phyloP scores from a whole-genome alignment of 2,797 vertebrate species.

The Falco rusticolus region DNA sequence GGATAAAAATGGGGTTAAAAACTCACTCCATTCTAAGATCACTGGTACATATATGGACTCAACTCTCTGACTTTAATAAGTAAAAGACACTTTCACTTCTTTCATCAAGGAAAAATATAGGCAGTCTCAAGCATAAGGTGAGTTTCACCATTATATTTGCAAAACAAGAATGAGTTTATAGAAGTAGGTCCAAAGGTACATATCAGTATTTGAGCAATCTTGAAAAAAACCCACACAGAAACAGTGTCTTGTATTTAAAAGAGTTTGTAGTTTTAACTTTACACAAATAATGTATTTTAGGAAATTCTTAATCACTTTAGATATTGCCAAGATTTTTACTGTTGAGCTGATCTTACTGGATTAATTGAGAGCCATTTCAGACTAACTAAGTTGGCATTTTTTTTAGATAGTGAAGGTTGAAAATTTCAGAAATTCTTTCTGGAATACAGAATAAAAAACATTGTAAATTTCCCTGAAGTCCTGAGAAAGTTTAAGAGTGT shows the following conservation, averaged over 20 bases:
- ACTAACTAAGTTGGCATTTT: not conserved
- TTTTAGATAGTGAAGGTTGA: not conserved
- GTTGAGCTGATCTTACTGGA: not conserved
- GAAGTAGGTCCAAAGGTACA: not conserved
- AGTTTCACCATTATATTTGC: not conserved
- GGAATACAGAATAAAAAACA: not conserved
- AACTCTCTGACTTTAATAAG: not conserved
- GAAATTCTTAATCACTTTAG: not conserved
- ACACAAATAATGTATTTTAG: not conserved
- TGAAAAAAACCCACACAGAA: not conserved
- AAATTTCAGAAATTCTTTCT: not conserved
- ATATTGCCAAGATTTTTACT: not conserved
- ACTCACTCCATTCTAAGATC: not conserved
- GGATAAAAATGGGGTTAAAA: not conserved
- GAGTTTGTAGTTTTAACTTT: not conserved
- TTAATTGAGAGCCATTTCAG: not conserved
- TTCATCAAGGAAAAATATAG: not conserved
- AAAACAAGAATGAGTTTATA: not conserved
- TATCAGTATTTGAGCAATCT: not conserved
- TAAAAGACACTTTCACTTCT: not conserved
- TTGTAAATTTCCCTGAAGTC: not conserved
- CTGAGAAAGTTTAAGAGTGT: not conserved
- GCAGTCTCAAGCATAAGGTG: not conserved
- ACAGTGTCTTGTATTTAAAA: not conserved
- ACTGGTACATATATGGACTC: not conserved